Percentiles rank a stretch among this genome's conserved stretches.
Conservation (phyloP, 2,797 vertebrate species). For the Astyanax mexicanus region DNA sequence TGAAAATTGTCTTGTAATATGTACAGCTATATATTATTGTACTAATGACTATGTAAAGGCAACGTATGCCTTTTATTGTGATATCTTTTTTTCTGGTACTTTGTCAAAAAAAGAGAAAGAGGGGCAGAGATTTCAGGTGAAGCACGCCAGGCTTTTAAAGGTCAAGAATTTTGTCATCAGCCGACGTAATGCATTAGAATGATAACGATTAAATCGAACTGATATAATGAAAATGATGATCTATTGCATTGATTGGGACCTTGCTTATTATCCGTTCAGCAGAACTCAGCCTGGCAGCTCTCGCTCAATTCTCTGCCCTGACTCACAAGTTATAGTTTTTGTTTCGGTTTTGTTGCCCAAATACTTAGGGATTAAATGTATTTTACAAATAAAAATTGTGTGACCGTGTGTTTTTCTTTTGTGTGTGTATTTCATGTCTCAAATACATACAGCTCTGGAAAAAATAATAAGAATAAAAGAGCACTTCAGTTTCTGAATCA, state of each 20-base stretch:
- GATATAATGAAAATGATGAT: background rate
- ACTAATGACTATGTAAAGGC: constrained; percentile 76
- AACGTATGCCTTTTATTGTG: constrained; percentile 74
- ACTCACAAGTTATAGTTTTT: constrained; percentile 63
- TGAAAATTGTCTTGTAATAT: constrained; percentile 72
- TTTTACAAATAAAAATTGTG: constrained; percentile 79
- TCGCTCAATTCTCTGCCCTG: constrained; percentile 57
- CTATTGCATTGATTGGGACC: background rate
- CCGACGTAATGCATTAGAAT: constrained; percentile 15
- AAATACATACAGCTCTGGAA: background rate
- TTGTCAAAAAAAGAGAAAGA: constrained; percentile 55
- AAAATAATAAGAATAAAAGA: too few species aligned
- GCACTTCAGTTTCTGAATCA: too few species aligned
- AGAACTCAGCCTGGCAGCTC: constrained; percentile 40
- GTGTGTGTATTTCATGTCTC: constrained; percentile 1
- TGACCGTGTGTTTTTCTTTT: background rate
- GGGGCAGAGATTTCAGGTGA: constrained; percentile 59
- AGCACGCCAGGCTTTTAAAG: constrained; percentile 33
- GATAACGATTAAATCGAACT: constrained; percentile 6
- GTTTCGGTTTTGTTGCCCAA: constrained; percentile 70
- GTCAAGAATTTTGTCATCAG: background rate
- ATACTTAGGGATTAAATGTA: constrained; percentile 84
- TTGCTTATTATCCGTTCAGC: constrained; percentile 13
- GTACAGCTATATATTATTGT: constrained; percentile 75
- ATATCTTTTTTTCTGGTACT: constrained; percentile 74